Percentiles rank a stretch among this genome's conserved stretches.
Conservation (phyloP, 2,797 vertebrate genomes). For the Lates japonicus region DNA sequence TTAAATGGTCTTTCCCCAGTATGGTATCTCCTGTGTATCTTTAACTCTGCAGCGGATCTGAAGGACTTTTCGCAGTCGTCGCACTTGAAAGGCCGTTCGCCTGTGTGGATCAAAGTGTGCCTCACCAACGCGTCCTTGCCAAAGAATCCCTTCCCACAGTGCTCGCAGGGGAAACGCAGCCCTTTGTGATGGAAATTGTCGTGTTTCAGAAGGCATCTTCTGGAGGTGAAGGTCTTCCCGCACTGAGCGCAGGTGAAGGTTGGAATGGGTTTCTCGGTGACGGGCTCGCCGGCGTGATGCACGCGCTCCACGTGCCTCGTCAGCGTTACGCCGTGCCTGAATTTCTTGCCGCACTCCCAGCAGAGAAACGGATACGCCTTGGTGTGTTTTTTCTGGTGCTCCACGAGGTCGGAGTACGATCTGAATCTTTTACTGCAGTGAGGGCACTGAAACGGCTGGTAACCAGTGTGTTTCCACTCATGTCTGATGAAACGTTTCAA, state of each 20-base stretch:
- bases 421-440: conserved; percentile 80
- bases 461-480: conserved; percentile 83
- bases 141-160: conserved; percentile 83
- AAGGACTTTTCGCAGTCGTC: conserved; percentile 83
- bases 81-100: conserved; percentile 81
- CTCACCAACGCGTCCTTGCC: conserved; percentile 81
- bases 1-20: conserved; percentile 81
- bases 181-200: conserved; percentile 85
- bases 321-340: conserved; percentile 79
- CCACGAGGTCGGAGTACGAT: conserved; percentile 79
- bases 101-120: conserved; percentile 82
- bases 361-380: conserved; percentile 82
- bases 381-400: conserved; percentile 84
- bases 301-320: conserved; percentile 81
- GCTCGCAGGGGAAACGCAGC: conserved; percentile 77
- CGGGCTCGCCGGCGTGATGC: conserved; percentile 72
- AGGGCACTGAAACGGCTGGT: conserved; percentile 81
- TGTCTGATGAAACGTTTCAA: conserved; percentile 83
- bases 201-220: conserved; percentile 79
- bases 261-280: conserved; percentile 60
- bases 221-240: conserved; percentile 78
- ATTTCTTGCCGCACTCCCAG: conserved; percentile 85
- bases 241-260: conserved; percentile 77
- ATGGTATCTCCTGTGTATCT: conserved; percentile 82
- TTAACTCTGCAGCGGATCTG: conserved; percentile 77